Conservation (phyloP, 1,140 invertebrate species). For the Lordiphosa stackelbergi region DNA sequence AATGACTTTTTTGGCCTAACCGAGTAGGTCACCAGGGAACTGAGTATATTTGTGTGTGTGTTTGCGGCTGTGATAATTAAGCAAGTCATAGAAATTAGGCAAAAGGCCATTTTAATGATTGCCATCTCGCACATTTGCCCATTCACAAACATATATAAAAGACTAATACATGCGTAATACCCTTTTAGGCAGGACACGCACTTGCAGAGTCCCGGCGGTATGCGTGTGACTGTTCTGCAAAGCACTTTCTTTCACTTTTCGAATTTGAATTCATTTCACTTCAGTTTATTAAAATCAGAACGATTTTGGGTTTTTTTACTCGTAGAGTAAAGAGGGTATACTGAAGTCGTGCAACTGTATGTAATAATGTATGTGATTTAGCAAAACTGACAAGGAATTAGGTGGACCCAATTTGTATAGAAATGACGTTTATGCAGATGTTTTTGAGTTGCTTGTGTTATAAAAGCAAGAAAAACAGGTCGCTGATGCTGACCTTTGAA, state of each 20-base stretch:
- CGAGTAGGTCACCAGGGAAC: slow-evolving; percentile 29
- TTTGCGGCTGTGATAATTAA: slow-evolving; percentile 65
- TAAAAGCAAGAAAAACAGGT: no score
- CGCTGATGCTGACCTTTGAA: no score
- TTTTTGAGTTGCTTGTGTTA: no score
- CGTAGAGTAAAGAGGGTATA: no score
- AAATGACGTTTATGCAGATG: no score
- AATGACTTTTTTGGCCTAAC: slow-evolving; percentile 42
- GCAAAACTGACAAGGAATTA: no score
- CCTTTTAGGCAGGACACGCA: slow-evolving; percentile 52
- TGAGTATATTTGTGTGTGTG: slow-evolving; percentile 11
- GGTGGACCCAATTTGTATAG: no score
- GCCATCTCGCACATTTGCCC: slow-evolving; percentile 52
- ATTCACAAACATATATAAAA: slow-evolving; percentile 10
- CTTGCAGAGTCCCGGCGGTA: slow-evolving; percentile 2
- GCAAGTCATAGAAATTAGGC: slow-evolving; percentile 75
- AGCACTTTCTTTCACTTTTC: neutral
- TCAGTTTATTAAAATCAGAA: no score
- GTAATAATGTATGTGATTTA: no score
- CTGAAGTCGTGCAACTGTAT: no score
- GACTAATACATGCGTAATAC: slow-evolving; percentile 33
- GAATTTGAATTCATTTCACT: no score
- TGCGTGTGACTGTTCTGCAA: slow-evolving; percentile 4
- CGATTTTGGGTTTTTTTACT: no score
- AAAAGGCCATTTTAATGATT: slow-evolving; percentile 74